Evolutionary conservation across 2,888 invertebrate species (phyloP).

Genomic region (Synergus gifuensis): DNA sequence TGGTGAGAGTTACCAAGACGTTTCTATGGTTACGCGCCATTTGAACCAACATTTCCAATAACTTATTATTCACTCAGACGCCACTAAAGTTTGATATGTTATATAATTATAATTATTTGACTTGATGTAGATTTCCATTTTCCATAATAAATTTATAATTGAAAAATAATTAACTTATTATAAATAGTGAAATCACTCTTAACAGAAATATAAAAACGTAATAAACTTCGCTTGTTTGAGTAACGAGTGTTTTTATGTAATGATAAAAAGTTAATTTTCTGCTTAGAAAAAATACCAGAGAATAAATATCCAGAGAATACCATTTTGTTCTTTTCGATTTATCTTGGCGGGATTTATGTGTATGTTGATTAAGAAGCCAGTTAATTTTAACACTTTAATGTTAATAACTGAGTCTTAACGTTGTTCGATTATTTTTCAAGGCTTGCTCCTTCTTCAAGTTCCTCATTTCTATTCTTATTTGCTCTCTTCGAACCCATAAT

Average conservation of each 20-base stretch:
- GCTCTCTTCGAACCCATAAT: background rate
- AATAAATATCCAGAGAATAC: background rate
- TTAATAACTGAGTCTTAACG: conserved; percentile 6
- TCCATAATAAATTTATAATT: conserved; percentile 5
- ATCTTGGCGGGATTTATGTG: background rate
- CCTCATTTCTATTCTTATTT: background rate
- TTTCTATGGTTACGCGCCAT: background rate
- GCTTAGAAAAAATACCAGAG: background rate
- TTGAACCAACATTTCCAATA: background rate
- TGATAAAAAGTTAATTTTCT: conserved; percentile 26
- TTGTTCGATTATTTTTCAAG: conserved; percentile 2
- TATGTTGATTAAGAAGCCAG: background rate
- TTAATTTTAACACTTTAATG: conserved; percentile 18
- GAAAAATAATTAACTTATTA: conserved; percentile 15
- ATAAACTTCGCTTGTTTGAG: conserved; percentile 26
- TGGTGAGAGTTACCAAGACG: background rate
- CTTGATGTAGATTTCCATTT: background rate
- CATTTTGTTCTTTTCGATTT: background rate
- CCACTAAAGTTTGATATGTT: too few relatives aligned
- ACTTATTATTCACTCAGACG: background rate
- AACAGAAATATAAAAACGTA: conserved; percentile 4
- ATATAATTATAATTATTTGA: background rate
- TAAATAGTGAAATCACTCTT: background rate
- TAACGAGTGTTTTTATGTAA: conserved; percentile 1
- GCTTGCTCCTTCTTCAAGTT: background rate